Evolutionary conservation across 2,888 invertebrate genomes (phyloP).

Genomic region (Drosophila recens): DNA sequence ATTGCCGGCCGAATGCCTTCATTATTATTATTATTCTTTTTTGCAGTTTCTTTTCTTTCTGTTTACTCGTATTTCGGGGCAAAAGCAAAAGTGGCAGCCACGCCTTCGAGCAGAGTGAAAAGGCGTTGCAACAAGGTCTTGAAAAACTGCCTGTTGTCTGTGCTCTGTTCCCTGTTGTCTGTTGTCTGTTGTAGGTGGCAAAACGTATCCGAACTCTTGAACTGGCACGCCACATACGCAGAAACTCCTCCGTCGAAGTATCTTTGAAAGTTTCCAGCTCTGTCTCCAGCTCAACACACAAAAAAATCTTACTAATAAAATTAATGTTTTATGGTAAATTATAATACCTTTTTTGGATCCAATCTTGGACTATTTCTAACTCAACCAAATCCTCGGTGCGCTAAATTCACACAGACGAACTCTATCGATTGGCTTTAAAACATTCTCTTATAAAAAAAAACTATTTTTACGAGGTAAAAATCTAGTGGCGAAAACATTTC

Average conservation of each 20-base stretch:
- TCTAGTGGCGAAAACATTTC: no score
- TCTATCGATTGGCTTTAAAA: no score
- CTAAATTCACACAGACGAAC: no score
- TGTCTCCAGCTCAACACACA: neutral
- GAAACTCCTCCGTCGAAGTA: slow-evolving; percentile 1
- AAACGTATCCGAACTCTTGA: slow-evolving; percentile 69
- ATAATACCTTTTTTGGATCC: no score
- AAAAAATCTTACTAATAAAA: neutral
- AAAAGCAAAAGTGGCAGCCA: slow-evolving; percentile 43
- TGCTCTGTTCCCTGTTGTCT: neutral
- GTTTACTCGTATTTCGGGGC: slow-evolving; percentile 17
- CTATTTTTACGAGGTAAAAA: no score
- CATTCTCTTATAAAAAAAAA: no score
- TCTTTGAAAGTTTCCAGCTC: neutral
- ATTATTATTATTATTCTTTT: slow-evolving; percentile 72
- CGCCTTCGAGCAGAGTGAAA: slow-evolving; percentile 44
- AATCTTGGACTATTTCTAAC: no score
- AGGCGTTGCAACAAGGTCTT: slow-evolving; percentile 33
- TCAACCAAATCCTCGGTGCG: no score
- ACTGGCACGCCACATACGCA: slow-evolving; percentile 62
- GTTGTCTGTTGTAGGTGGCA: slow-evolving; percentile 60
- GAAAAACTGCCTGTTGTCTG: slow-evolving; percentile 10
- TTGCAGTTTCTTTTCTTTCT: slow-evolving; percentile 25
- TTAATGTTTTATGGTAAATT: no score
- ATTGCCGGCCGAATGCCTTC: slow-evolving; percentile 83